Evolutionary conservation across 2,797 vertebrate species (phyloP), one percentile per base, ranked within the genome.

Genomic region (Centroberyx gerrardi): DNA sequence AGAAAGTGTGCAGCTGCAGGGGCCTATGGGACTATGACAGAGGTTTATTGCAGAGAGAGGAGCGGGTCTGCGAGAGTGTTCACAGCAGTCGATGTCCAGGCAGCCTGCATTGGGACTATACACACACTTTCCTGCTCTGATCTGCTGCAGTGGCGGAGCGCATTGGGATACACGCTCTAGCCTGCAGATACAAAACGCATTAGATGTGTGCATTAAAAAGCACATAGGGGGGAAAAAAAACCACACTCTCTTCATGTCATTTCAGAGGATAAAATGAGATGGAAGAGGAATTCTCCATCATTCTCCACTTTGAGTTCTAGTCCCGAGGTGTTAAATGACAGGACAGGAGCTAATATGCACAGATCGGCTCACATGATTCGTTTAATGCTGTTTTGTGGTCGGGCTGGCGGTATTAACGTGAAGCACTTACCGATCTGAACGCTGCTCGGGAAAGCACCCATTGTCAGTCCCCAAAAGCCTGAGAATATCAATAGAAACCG

Each of bases 371-470:
- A 79, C 71, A 77, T 54, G 63, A 68, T 73, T 70, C 38, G 62
- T 77, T 46, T 33, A 3, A 29, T 28, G 14, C 6, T 15, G 12
- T 62, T 62, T 14, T 42, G 33, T 3, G 8, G 33, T n/a, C 6
- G 5, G 40, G 59, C 29, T n/a, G 8, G 62, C 4, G 10, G 67
- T 52, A 69, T 56, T 15, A 60, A 76, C 81, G 38, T 9, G 22
- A 22, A 22, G 22, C 36, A 94, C 94, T 98, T 88, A 98, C 97
- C 97, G 95, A 98, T 98, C 93, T 98, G 97, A 76, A 98, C 97
- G 85, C 97, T 98, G 97, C 97, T 98, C 84, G 97, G 97, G 95
- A 98, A 98, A 92, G 97, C 97, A 86, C 96, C 97, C 96, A 97
- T 97, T 67, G 96, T 89, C 94, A 96, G 94, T 93, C 96, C 96